Conservation (phyloP, 2,888 invertebrate species). For the Drosophila cyrtoloma region DNA sequence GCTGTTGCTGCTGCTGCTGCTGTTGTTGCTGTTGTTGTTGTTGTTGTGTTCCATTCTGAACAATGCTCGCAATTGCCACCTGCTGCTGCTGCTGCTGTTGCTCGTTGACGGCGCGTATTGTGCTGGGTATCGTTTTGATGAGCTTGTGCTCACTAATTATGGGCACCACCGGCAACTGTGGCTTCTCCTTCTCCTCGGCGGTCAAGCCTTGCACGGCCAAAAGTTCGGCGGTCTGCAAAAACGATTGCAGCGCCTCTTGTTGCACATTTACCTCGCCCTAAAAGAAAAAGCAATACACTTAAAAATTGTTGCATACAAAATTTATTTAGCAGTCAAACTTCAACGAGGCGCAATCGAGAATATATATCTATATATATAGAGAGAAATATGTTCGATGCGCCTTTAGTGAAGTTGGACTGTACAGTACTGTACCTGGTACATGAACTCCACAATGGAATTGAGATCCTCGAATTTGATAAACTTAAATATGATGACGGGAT, state of each 20-base stretch:
- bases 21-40: conserved; percentile 68
- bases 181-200: conserved; percentile 85
- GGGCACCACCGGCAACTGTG: conserved; percentile 78
- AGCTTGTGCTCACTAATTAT: conserved; percentile 83
- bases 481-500: conserved; percentile 92
- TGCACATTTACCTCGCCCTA: conserved; percentile 92
- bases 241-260: conserved; percentile 91
- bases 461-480: conserved; percentile 92
- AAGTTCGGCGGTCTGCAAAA: conserved; percentile 91
- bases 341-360: not conserved
- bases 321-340: not conserved
- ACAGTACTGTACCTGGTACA: conserved; percentile 87
- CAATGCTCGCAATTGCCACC: conserved; percentile 57
- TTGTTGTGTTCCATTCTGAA: conserved; percentile 29
- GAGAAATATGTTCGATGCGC: not conserved
- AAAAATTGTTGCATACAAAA: not conserved
- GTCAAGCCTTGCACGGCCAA: conserved; percentile 92
- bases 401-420: not conserved
- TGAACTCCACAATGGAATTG: conserved; percentile 91
- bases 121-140: conserved; percentile 85
- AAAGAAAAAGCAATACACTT: not conserved
- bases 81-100: conserved; percentile 63
- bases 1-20: conserved; percentile 69
- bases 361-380: not conserved
- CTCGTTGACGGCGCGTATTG: conserved; percentile 83